These are phyloP conservation scores for Proteles cristata DNA, from an alignment of 2,113 vertebrate species.

Conservation along the genomic window DNA sequence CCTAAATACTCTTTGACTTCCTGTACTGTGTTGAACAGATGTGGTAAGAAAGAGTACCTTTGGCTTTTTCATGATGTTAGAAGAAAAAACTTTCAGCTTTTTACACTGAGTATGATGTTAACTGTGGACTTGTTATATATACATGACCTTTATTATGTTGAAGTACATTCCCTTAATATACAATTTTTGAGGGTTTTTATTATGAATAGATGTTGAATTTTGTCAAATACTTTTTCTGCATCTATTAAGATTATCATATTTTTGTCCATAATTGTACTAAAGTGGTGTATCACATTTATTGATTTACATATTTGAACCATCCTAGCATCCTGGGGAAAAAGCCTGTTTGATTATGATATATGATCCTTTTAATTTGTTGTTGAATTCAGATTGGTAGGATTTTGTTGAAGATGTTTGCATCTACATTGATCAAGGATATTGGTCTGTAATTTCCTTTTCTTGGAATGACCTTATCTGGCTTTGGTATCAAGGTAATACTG, in stretches of 20 bases:
- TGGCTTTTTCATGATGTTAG: not conserved
- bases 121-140: not conserved
- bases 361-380: not conserved
- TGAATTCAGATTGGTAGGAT: not conserved
- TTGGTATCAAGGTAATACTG: not conserved
- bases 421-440: not conserved
- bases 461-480: not conserved
- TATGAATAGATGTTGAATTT: not conserved
- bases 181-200: not conserved
- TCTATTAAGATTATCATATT: not conserved
- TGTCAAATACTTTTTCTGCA: not conserved
- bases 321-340: not conserved
- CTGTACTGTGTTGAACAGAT: not conserved
- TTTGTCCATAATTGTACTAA: not conserved
- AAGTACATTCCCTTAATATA: not conserved
- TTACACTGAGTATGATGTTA: not conserved
- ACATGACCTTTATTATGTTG: not conserved
- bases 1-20: not conserved
- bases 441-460: not conserved
- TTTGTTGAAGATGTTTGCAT: not conserved
- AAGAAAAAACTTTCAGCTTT: not conserved
- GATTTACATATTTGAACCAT: not conserved
- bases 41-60: not conserved
- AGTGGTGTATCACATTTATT: not conserved
- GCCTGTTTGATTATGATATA: not conserved